Evolutionary conservation across 2,888 invertebrate genomes (phyloP).

Genomic region (Pyrocoelia pectoralis): DNA sequence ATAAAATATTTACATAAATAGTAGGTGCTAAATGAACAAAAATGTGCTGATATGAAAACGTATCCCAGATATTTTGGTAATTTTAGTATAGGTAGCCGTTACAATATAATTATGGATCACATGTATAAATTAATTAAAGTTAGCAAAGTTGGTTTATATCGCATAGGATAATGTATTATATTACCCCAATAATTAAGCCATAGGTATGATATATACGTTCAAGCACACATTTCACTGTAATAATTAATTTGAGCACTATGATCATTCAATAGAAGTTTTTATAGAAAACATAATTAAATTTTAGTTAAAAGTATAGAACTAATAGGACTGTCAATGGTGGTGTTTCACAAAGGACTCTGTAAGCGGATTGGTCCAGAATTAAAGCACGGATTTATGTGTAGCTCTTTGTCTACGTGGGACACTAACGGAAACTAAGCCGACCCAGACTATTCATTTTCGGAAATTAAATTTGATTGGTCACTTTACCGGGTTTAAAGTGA

Average conservation of each 20-base stretch:
- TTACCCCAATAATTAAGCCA: neutral
- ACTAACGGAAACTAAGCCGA: constrained; percentile 42
- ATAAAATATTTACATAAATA: too few species aligned
- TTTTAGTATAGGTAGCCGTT: neutral
- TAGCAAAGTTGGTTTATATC: neutral
- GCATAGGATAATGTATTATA: neutral
- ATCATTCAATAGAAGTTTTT: neutral
- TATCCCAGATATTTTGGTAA: neutral
- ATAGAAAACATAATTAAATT: constrained; percentile 16
- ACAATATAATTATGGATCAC: neutral
- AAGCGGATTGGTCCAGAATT: constrained; percentile 55
- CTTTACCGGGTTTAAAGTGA: constrained; percentile 30
- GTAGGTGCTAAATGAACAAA: too few species aligned
- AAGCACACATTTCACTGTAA: too few species aligned
- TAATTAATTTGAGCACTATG: neutral
- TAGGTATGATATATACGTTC: neutral
- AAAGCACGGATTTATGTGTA: constrained; percentile 47
- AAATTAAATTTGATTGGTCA: constrained; percentile 52
- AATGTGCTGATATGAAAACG: neutral
- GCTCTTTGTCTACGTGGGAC: constrained; percentile 41
- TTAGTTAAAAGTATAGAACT: constrained; percentile 15
- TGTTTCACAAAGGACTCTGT: constrained; percentile 46
- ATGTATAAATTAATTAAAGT: neutral
- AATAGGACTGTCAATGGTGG: constrained; percentile 9
- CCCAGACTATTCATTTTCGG: constrained; percentile 50